Evolutionary conservation across 92 coral and sea anemone species (phyloP), one percentile per base, ranked within the genome.

Genomic region (Bergia sp.): DNA sequence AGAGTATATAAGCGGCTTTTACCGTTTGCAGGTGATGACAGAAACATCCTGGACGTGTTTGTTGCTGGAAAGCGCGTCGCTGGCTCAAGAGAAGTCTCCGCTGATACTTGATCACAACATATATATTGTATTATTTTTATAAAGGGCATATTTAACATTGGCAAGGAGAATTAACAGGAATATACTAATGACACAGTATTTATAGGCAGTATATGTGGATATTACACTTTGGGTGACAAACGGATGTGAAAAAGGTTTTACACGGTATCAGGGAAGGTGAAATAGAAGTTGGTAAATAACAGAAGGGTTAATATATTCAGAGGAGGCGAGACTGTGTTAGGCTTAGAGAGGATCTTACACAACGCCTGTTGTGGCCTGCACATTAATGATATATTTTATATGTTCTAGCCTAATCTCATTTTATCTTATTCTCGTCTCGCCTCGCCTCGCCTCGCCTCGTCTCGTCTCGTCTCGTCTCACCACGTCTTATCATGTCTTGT

Each of bases 1-100:
- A 1, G 69, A 21, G 18, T 64, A 16, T 16, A 64, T 16, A 1
- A 67, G 21, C 2, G 36, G 42, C 29, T 23, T 37, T 39, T 55
- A 15, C 82, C 7, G 37, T 71, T 42, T 38, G 0, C 78, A 92
- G 94, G 96, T 7, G 98, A 95, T 89, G 98, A 95, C 57, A 89
- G 98, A 71, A 95, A 95, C 76, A 89, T 95, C 23, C 88, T 39
- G 73, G 82, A 89, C 57, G 98, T 95, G 36, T 95, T 88, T 81
- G 98, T 95, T 18, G 91, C 93, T 15, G 98, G 98, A 1, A 89
- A 89, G 75, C 90, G 91, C 41, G 96, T 95, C 10, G 87, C 94
- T 7, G 98, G 96, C 41, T 69, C 87, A 69, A 72, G 74, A 47
- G 44, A 47, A 72, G 72, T 37, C 36, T 15, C 58, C 58, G 16